A percentile compares a stretch with the other conserved stretches of the same genome.
phyloP scores from a whole-genome alignment of 1,140 invertebrate species.

The Habropoda laboriosa region DNA sequence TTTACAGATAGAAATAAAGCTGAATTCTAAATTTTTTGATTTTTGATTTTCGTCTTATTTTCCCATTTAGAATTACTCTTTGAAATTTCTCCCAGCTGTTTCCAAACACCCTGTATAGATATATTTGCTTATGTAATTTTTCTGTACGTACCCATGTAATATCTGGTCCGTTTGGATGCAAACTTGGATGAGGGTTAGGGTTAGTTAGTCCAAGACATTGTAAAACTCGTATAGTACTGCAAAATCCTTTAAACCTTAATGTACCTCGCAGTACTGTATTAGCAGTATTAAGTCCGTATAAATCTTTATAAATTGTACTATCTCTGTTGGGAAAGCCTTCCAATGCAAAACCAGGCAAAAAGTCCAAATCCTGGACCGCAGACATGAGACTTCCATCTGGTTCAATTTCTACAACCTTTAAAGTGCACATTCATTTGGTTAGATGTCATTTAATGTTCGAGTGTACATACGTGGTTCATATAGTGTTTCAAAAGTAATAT shows the following conservation, averaged over 20 bases:
- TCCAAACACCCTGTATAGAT: no score
- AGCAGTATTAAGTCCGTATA: conserved; percentile 94
- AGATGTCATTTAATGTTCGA: conserved; percentile 21
- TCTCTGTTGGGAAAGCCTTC: conserved; percentile 98
- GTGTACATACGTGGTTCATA: no score
- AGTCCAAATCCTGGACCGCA: conserved; percentile 88
- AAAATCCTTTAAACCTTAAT: conserved; percentile 94
- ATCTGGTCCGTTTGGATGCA: conserved; percentile 97
- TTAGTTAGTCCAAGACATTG: conserved; percentile 95
- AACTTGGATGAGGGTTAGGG: conserved; percentile 90
- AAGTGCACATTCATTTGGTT: conserved; percentile 32
- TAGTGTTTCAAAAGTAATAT: no score
- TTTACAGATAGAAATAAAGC: no score
- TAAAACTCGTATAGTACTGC: conserved; percentile 92
- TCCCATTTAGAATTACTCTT: no score
- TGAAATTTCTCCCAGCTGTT: no score
- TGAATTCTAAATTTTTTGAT: no score
- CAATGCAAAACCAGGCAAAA: conserved; percentile 97
- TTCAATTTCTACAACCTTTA: conserved; percentile 92
- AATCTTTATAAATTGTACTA: conserved; percentile 92
- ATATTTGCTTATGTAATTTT: neutral
- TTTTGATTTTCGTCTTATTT: no score
- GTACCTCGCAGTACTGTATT: conserved; percentile 96
- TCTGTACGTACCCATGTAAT: conserved; percentile 92
- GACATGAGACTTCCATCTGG: conserved; percentile 95